Percentiles rank a stretch among this genome's conserved stretches.
Conservation (phyloP, 2,888 invertebrate genomes). For the Clivina fossor region DNA sequence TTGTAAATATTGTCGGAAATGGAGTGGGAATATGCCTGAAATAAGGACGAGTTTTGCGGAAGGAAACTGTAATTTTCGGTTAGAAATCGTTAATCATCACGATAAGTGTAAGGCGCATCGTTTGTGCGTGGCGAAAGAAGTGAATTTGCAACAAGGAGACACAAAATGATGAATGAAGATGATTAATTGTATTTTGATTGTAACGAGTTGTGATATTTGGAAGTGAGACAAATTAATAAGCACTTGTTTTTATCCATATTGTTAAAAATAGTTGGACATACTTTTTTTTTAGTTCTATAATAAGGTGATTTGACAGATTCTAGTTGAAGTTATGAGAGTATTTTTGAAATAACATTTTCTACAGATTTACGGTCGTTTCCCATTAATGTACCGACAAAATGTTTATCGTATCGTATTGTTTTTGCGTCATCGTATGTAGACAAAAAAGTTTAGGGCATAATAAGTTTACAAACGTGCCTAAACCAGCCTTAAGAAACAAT, state of each 20-base stretch:
- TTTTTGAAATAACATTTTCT: too few species aligned
- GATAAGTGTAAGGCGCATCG: constrained; percentile 77
- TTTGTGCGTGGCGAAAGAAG: constrained; percentile 61
- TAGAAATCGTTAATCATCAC: constrained; percentile 78
- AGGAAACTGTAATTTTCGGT: constrained; percentile 73
- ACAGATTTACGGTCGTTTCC: too few species aligned
- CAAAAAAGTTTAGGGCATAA: too few species aligned
- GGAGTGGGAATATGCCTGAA: constrained; percentile 69
- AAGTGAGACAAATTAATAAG: constrained; percentile 23
- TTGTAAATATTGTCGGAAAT: constrained; percentile 72
- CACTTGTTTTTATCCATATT: constrained; percentile 19
- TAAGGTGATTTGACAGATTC: too few species aligned
- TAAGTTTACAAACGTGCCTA: too few species aligned
- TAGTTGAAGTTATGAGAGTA: too few species aligned
- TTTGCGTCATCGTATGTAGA: too few species aligned
- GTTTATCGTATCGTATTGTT: too few species aligned
- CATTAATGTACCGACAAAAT: too few species aligned
- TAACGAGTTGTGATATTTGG: constrained; percentile 11
- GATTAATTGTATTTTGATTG: constrained; percentile 14
- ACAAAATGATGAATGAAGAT: constrained; percentile 12
- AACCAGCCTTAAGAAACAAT: too few species aligned
- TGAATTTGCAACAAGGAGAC: constrained; percentile 43
- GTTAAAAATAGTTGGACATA: constrained; percentile 20
- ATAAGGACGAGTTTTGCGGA: constrained; percentile 79
- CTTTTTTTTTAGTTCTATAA: too few species aligned